A percentile compares a stretch with the other conserved stretches of the same genome.
Conservation (phyloP, 1,140 invertebrate species). For the Leptoteleia sp. region DNA sequence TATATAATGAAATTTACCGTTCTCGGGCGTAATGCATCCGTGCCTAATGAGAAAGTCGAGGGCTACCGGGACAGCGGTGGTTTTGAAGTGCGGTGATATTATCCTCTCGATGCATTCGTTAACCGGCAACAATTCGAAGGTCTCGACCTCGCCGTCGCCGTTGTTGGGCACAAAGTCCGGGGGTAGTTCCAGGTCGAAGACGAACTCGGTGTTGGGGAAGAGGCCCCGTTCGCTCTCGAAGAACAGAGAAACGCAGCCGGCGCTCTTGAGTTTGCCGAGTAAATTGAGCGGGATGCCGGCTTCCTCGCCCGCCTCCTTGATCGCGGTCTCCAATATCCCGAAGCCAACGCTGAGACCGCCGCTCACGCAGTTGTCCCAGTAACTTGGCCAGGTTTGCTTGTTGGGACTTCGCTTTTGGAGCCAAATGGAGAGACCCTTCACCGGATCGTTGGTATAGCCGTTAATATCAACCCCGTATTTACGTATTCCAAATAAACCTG, state of each 20-base stretch:
- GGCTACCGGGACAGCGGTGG: slow-evolving; percentile 93
- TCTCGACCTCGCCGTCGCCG: slow-evolving; percentile 95
- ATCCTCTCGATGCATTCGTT: slow-evolving; percentile 90
- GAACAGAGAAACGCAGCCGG: slow-evolving; percentile 93
- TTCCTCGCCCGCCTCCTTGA: slow-evolving; percentile 96
- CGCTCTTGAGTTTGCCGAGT: slow-evolving; percentile 88
- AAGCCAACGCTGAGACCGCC: slow-evolving; percentile 94
- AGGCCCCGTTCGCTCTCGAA: slow-evolving; percentile 95
- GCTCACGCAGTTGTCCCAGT: slow-evolving; percentile 97
- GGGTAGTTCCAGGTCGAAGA: slow-evolving; percentile 96
- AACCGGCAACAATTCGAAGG: slow-evolving; percentile 91
- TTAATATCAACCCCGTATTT: slow-evolving; percentile 97
- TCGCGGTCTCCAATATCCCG: slow-evolving; percentile 92
- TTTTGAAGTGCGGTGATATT: slow-evolving; percentile 93
- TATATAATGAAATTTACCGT: no score
- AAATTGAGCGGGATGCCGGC: slow-evolving; percentile 90
- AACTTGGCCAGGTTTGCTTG: slow-evolving; percentile 97
- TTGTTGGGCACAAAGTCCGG: slow-evolving; percentile 93
- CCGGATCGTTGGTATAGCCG: slow-evolving; percentile 92
- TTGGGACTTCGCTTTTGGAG: slow-evolving; percentile 93
- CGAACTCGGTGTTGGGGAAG: slow-evolving; percentile 96
- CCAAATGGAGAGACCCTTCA: slow-evolving; percentile 94
- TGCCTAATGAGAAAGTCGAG: slow-evolving; percentile 95
- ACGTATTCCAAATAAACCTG: slow-evolving; percentile 93
- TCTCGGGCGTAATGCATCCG: slow-evolving; percentile 92